phyloP scores from a whole-genome alignment of 2,888 invertebrate genomes.

The Phoenoteleia sp. region DNA sequence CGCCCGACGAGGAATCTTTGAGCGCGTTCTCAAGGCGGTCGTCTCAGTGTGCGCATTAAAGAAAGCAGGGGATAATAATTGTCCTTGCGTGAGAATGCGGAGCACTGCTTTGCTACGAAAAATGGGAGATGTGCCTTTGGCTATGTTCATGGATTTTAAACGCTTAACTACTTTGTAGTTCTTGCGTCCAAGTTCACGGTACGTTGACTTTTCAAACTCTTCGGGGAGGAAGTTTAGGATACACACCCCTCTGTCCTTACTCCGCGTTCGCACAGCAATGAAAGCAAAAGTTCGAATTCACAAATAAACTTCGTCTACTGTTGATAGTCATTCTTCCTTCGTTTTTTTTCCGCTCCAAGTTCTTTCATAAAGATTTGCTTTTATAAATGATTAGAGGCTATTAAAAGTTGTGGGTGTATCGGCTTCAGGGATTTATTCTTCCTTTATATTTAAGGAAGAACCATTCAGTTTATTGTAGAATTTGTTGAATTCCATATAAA shows the following conservation, averaged over 20 bases:
- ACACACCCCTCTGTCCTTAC: conserved; percentile 15
- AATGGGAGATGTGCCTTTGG: conserved; percentile 78
- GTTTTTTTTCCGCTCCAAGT: neutral
- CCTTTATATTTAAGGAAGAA: no score
- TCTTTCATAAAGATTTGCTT: conserved; percentile 44
- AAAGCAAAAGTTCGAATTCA: conserved; percentile 57
- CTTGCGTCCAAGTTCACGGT: conserved; percentile 63
- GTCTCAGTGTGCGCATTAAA: conserved; percentile 61
- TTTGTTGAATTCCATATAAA: no score
- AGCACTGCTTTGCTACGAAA: conserved; percentile 69
- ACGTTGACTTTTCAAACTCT: conserved; percentile 65
- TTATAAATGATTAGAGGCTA: conserved; percentile 47
- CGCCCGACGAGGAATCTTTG: conserved; percentile 53
- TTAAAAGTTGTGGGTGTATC: conserved; percentile 37
- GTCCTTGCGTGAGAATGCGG: conserved; percentile 80
- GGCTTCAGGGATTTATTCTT: neutral
- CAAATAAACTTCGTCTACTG: conserved; percentile 42
- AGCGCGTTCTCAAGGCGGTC: conserved; percentile 50
- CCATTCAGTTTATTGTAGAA: no score
- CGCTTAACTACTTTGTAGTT: conserved; percentile 71
- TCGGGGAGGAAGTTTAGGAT: conserved; percentile 35
- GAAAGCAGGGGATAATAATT: conserved; percentile 76
- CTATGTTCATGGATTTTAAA: conserved; percentile 67
- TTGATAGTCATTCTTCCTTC: conserved; percentile 48
- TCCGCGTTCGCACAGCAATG: conserved; percentile 32